Percentiles rank a stretch among this genome's conserved stretches.
phyloP scores from a whole-genome alignment of 1,140 invertebrate genomes.

The Rhizoglyphus robini region DNA sequence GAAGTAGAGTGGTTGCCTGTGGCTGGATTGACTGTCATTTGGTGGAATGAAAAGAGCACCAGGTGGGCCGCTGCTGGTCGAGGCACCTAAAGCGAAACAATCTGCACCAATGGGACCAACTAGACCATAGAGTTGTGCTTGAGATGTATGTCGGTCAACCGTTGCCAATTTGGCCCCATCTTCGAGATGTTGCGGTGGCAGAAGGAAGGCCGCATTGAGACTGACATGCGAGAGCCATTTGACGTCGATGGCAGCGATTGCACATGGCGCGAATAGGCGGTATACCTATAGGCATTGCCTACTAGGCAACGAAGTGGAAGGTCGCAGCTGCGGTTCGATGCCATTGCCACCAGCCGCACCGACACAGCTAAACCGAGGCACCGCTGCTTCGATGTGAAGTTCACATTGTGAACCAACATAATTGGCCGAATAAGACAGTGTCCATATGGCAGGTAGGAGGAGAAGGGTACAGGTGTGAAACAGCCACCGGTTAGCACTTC shows the following conservation, averaged over 20 bases:
- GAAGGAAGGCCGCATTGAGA: conserved; percentile 9
- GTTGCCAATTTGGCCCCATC: background rate
- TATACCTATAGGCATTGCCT: too few relatives aligned
- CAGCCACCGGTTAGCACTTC: background rate
- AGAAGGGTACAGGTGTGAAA: background rate
- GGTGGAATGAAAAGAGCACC: background rate
- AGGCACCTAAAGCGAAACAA: background rate
- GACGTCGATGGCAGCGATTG: conserved; percentile 23
- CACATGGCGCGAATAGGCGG: conserved; percentile 12
- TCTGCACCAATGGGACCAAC: background rate
- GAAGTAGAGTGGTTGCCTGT: background rate
- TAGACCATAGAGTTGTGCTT: background rate
- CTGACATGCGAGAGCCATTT: conserved; percentile 10
- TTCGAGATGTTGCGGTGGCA: background rate
- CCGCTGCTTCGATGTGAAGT: background rate
- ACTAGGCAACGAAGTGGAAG: background rate
- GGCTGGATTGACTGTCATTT: background rate
- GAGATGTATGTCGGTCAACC: background rate
- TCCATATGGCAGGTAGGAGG: background rate
- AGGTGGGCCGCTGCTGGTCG: background rate
- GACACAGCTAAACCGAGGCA: conserved; percentile 6
- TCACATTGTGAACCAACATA: background rate
- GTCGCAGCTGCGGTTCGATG: background rate
- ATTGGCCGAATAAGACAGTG: background rate
- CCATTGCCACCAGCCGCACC: background rate